These are phyloP conservation scores for Megamerina dolium DNA, from an alignment of 2,888 invertebrate species.

Conservation along the genomic window DNA sequence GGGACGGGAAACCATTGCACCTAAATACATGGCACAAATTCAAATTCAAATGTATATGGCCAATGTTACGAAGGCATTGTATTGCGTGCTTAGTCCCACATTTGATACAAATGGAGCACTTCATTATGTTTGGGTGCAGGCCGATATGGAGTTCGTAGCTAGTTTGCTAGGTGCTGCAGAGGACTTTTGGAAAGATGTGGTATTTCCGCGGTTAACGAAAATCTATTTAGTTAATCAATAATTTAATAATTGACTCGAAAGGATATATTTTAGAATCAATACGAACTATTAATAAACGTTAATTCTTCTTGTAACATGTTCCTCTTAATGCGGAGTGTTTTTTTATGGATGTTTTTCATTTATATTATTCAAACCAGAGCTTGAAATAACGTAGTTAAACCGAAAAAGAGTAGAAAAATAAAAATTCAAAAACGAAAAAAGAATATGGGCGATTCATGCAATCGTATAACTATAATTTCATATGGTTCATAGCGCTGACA, in stretches of 20 bases:
- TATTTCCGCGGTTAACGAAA: conserved; percentile 39
- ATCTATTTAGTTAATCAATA: conserved; percentile 33
- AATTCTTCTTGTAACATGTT: too few species aligned
- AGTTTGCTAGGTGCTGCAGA: conserved; percentile 41
- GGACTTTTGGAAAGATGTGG: conserved; percentile 45
- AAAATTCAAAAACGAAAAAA: too few species aligned
- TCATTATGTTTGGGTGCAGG: conserved; percentile 48
- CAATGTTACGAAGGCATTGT: conserved; percentile 46
- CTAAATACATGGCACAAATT: conserved; percentile 48
- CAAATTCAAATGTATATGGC: conserved; percentile 49
- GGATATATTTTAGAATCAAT: too few species aligned
- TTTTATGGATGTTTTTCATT: too few species aligned
- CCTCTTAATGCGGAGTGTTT: too few species aligned
- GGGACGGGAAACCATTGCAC: conserved; percentile 44
- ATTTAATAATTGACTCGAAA: conserved; percentile 14
- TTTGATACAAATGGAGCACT: conserved; percentile 46
- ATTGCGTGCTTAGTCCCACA: conserved; percentile 46
- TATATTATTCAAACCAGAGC: too few species aligned
- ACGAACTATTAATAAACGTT: too few species aligned
- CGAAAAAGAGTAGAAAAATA: too few species aligned
- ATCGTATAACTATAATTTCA: too few species aligned
- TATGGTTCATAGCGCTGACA: too few species aligned
- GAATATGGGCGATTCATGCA: too few species aligned
- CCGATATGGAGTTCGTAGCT: conserved; percentile 44
- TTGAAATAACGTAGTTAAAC: too few species aligned